Base-by-base conservation (phyloP, 2,113 vertebrate genomes). In the Nesospiza acunhae region DNA sequence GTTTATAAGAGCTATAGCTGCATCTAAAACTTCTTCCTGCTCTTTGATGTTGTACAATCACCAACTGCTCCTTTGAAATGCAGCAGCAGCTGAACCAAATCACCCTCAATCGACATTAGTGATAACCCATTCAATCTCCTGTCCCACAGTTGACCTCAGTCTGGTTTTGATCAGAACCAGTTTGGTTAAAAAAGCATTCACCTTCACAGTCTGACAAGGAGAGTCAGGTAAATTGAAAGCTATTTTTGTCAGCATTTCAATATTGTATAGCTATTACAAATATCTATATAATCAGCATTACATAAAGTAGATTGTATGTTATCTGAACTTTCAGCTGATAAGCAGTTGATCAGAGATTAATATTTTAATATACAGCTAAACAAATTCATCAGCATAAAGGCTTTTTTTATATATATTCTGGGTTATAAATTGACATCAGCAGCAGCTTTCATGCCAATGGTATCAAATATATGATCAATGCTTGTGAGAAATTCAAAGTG, bases 101-200 rank as follows among this genome's bases (percentile, higher is more conserved):
- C 92, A 92, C 56, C 92, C 82, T 92, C 91, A 72, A 74, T 78
- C 2, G 31, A 70, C 77, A 18, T 64, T 58, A 72, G 84, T 33
- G 59, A 95, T 92, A 95, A 94, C 79, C 94, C 83, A 75, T 92
- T 92, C 94, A 95, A 82, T 95, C 84, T 78, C 82, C 73, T 96
- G 94, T 96, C 85, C 95, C 80, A 84, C 4, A 7, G 70, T 1
- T 97, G 94, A 97, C 94, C 95, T 89, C 87, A 80, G 83, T 9
- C 85, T 97, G 92, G 85, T 96, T 94, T 94, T 94, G 91, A 96
- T 94, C 91, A 96, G 76, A 97, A 88, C 76, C 84, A 55, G 80
- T 91, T 95, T 73, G 77, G 60, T 63, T 72, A 66, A 90, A 87
- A 88, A 16, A 67, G 30, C 69, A 85, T 85, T 96, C 94, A 96